Evolutionary conservation across 2,797 vertebrate species (phyloP).

Genomic region (Lutjanus campechanus): DNA sequence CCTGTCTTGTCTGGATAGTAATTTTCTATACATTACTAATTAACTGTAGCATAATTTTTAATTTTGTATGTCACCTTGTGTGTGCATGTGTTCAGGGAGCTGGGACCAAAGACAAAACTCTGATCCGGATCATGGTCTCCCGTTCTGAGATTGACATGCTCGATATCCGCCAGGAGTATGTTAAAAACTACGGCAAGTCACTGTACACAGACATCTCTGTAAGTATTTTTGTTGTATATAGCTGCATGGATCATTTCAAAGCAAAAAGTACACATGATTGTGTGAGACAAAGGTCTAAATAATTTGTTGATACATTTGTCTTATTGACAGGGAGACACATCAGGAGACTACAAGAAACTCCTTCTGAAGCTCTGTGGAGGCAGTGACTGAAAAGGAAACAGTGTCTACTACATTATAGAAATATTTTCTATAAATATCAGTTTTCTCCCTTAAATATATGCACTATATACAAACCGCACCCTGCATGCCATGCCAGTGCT

Average conservation of each 20-base stretch:
- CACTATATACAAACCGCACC: conserved; percentile 42
- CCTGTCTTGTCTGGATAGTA: not conserved
- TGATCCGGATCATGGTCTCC: conserved; percentile 96
- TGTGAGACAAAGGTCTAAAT: not conserved
- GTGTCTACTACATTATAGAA: not conserved
- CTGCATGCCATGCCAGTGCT: conserved; percentile 72
- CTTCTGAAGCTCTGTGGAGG: conserved; percentile 96
- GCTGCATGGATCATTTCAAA: not conserved
- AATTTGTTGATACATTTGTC: conserved; percentile 16
- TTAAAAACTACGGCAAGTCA: conserved; percentile 92
- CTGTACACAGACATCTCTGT: conserved; percentile 95
- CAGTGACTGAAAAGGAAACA: conserved; percentile 88
- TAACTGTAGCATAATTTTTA: not conserved
- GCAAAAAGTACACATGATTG: not conserved
- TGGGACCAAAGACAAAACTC: conserved; percentile 94
- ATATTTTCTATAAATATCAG: conserved; percentile 29
- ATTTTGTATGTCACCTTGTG: conserved; percentile 1
- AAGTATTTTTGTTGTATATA: conserved; percentile 67
- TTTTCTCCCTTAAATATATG: conserved; percentile 44
- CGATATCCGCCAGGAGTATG: conserved; percentile 94
- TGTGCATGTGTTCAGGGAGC: conserved; percentile 85
- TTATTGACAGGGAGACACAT: conserved; percentile 93
- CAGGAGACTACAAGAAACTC: conserved; percentile 97
- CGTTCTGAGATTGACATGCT: conserved; percentile 96
- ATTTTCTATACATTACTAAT: not conserved